These are phyloP conservation scores for Aplysina aerophoba DNA, from an alignment of 37 sponge, comb jelly and placozoan genomes.

Conservation along the genomic window DNA sequence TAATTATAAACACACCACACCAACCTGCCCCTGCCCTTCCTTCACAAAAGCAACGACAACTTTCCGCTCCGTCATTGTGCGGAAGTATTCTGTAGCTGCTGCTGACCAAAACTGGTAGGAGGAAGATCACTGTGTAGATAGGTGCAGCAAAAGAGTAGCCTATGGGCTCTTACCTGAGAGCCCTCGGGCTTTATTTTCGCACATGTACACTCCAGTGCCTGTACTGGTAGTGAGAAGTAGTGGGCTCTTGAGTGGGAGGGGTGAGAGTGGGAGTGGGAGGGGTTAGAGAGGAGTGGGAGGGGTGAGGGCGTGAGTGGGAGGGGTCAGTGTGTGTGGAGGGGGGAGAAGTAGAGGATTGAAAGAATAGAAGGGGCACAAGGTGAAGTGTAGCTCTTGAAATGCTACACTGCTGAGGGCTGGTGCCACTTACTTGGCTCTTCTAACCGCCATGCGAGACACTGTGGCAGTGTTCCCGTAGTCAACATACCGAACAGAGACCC, in stretches of 20 bases:
- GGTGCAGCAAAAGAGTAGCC: not conserved
- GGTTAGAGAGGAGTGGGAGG: not conserved
- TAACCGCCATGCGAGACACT: not conserved
- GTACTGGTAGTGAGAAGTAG: constrained; percentile 10
- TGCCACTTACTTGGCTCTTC: not conserved
- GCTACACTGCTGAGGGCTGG: no score
- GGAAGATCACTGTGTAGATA: not conserved
- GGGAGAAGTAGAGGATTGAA: no score
- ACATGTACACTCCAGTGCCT: constrained; percentile 7
- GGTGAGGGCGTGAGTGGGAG: not conserved
- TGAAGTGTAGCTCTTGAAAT: no score
- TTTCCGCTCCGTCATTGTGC: not conserved
- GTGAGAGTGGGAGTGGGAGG: not conserved
- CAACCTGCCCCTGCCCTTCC: not conserved
- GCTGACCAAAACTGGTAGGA: constrained; percentile 14
- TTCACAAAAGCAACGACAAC: constrained; percentile 11
- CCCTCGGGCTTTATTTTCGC: constrained; percentile 7
- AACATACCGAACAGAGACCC: constrained; percentile 1
- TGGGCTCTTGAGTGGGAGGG: not conserved
- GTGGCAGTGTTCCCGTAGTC: constrained; percentile 17
- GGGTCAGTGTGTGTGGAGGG: no score
- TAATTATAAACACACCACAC: not conserved
- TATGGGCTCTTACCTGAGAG: constrained; percentile 3
- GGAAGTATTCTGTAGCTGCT: not conserved
- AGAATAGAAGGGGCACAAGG: no score